Base-by-base conservation (phyloP, 1,140 invertebrate species). In the Sitobion miscanthi region DNA sequence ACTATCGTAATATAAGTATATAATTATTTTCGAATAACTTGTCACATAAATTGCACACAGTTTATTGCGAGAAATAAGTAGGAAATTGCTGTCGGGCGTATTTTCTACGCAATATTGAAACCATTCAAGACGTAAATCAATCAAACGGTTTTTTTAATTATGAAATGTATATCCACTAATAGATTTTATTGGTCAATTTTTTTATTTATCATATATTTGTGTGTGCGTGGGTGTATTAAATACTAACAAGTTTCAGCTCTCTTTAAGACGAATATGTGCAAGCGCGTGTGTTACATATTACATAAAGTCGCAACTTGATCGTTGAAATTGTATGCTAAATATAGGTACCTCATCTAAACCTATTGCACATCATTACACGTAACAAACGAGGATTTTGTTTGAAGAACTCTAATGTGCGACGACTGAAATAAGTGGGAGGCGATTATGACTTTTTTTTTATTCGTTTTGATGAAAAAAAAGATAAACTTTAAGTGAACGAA, bases 91-190 rank as follows among this genome's bases (percentile, higher is more conserved):
- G 1, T 25, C 52, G 35, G 35, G 9, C 21, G 35, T 54, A 89
- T 52, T 57, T 54, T 57, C 25, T 57, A 54, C 21, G 35, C 88
- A 54, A 54, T 54, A 89, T 57, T 42, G n/a, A 57, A 89, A 42
- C 52, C 47, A 49, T 88, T 88, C 25, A 87, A 30, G 45, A 88
- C 14, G 38, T 47, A 88, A 30, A 88, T 88, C 86, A 88, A 88
- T 88, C 47, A 88, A 49, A 87, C 20, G 17, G 45, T 88, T 49
- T 49, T 49, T 88, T 88, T 21, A 88, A 88, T 88, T 88, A 88
- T 35, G 45, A 49, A 49, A 88, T 88, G 20, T 49, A 20, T 35
- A 52, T 35, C 14, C 17, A 49, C 30, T 52, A n/a, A 52, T 49
- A 42, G 83, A 42, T 25, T 85, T 85, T 42, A 85, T 85, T 85